These are phyloP conservation scores for Drosophila ironensis DNA, from an alignment of 1,140 invertebrate species.

Conservation along the genomic window DNA sequence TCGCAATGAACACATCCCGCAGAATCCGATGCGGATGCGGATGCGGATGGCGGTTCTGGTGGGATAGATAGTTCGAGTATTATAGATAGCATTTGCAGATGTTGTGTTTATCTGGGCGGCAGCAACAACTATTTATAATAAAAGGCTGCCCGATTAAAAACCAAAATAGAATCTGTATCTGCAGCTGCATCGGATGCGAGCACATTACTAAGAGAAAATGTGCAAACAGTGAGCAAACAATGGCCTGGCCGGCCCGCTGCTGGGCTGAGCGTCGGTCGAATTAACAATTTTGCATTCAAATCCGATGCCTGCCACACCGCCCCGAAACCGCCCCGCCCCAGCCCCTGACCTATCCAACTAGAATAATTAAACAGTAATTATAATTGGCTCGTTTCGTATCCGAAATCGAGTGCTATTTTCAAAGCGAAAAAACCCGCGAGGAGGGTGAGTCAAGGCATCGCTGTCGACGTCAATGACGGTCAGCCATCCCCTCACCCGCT, in stretches of 20 bases:
- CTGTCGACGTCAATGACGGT: conserved; percentile 9
- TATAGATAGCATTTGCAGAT: too few species aligned
- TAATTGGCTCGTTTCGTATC: conserved; percentile 55
- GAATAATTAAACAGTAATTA: conserved; percentile 70
- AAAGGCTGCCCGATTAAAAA: conserved; percentile 70
- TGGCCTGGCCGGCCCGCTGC: conserved; percentile 19
- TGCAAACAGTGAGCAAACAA: neutral
- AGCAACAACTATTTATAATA: conserved; percentile 68
- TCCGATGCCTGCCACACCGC: neutral
- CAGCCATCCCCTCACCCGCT: conserved; percentile 7
- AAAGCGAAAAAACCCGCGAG: neutral
- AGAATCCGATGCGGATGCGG: neutral
- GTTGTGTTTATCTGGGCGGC: conserved; percentile 70
- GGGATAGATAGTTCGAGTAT: too few species aligned
- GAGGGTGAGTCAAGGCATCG: neutral
- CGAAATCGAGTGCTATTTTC: conserved; percentile 48
- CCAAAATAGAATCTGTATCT: conserved; percentile 63
- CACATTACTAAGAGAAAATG: neutral
- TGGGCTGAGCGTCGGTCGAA: conserved; percentile 15
- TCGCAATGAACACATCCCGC: conserved; percentile 9
- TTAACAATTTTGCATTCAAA: conserved; percentile 44
- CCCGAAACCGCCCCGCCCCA: neutral
- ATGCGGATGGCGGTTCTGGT: too few species aligned
- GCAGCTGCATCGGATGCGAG: conserved; percentile 24
- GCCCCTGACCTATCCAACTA: neutral